phyloP scores from a whole-genome alignment of 2,888 invertebrate species.

The Zygogramma bicolorata region DNA sequence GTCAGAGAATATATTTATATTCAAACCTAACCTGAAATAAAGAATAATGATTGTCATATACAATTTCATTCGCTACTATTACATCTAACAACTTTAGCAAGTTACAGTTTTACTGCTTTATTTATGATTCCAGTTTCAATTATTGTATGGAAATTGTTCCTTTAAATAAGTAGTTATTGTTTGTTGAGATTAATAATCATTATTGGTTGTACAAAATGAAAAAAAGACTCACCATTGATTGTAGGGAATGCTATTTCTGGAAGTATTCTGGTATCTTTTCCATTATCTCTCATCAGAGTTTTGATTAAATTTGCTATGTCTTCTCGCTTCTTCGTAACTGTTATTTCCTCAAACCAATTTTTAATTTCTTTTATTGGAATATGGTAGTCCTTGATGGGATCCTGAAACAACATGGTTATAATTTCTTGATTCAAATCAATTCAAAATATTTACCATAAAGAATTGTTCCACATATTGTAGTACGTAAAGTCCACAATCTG shows the following conservation, averaged over 20 bases:
- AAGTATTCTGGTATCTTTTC: conserved; percentile 75
- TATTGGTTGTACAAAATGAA: too few relatives aligned
- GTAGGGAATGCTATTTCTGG: conserved; percentile 84
- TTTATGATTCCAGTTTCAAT: too few relatives aligned
- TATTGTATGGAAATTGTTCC: too few relatives aligned
- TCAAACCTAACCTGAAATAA: too few relatives aligned
- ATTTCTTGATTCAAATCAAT: background rate
- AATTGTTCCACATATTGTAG: conserved; percentile 97
- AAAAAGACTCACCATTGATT: conserved; percentile 72
- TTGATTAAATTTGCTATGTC: conserved; percentile 86
- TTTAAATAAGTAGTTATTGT: too few relatives aligned
- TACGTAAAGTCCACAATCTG: conserved; percentile 96
- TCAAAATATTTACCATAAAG: conserved; percentile 76
- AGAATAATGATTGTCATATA: too few relatives aligned
- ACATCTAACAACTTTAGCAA: too few relatives aligned
- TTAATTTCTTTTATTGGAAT: conserved; percentile 85
- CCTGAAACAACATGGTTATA: conserved; percentile 66
- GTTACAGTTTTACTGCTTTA: too few relatives aligned
- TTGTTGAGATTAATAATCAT: too few relatives aligned
- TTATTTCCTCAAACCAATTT: conserved; percentile 89
- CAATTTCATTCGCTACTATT: too few relatives aligned
- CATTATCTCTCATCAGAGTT: conserved; percentile 79
- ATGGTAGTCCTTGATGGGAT: conserved; percentile 84
- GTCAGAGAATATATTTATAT: too few relatives aligned
- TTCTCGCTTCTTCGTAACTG: conserved; percentile 87